Evolutionary conservation across 2,888 invertebrate species (phyloP).

Genomic region (Schizotus pectinicornis): DNA sequence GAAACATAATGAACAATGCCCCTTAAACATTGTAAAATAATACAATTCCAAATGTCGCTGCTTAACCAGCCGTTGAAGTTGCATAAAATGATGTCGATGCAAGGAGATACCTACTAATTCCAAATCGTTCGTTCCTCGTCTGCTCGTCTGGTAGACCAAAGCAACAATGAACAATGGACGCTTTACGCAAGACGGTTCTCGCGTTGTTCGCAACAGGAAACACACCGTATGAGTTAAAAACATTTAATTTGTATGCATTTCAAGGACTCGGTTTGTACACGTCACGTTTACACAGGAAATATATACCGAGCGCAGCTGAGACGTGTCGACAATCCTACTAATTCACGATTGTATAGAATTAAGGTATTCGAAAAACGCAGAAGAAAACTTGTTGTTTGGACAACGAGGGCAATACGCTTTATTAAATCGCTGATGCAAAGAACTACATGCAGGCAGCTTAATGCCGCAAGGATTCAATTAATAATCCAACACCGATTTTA

Average conservation of each 20-base stretch:
- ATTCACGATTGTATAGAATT: too few relatives aligned
- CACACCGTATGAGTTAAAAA: constrained; percentile 51
- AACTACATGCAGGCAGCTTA: too few relatives aligned
- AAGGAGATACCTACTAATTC: constrained; percentile 11
- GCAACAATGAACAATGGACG: constrained; percentile 38
- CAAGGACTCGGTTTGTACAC: constrained; percentile 39
- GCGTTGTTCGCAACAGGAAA: constrained; percentile 47
- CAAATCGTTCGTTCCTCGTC: constrained; percentile 9
- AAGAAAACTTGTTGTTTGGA: too few relatives aligned
- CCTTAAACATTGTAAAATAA: constrained; percentile 14
- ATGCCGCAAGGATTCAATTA: too few relatives aligned
- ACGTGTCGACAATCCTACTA: too few relatives aligned
- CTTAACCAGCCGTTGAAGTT: constrained; percentile 17
- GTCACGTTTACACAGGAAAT: constrained; percentile 17
- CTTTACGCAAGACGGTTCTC: constrained; percentile 40
- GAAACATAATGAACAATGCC: constrained; percentile 6
- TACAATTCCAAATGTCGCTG: constrained; percentile 11
- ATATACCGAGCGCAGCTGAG: constrained; percentile 5
- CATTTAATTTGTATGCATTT: constrained; percentile 54
- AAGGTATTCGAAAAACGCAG: too few relatives aligned
- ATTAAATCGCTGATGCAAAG: too few relatives aligned
- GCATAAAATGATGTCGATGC: too few relatives aligned
- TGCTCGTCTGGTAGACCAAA: constrained; percentile 9
- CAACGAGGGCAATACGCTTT: too few relatives aligned
- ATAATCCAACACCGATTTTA: too few relatives aligned